Conservation (phyloP, 2,888 invertebrate species). For the Pandemis heparana region DNA sequence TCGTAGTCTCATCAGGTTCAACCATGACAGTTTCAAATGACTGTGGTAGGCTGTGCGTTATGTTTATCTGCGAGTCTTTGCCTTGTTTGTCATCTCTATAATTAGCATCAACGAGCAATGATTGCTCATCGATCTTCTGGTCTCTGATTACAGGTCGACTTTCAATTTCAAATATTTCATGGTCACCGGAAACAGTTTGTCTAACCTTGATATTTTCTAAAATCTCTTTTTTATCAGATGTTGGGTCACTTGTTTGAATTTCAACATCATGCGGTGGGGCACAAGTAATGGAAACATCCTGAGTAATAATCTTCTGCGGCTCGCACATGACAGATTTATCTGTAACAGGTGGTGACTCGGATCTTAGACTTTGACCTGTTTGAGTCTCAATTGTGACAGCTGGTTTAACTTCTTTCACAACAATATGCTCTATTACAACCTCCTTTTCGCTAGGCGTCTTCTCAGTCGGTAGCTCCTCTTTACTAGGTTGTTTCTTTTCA, state of each 20-base stretch:
- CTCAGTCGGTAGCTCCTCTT: conserved; percentile 41
- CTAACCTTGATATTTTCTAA: conserved; percentile 88
- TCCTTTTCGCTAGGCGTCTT: conserved; percentile 39
- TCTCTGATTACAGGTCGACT: conserved; percentile 86
- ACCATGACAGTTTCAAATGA: conserved; percentile 93
- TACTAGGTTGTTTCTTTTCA: conserved; percentile 42
- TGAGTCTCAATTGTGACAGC: conserved; percentile 86
- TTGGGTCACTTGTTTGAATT: conserved; percentile 86
- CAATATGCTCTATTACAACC: conserved; percentile 44
- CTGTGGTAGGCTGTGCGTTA: conserved; percentile 90
- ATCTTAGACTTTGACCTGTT: conserved; percentile 87
- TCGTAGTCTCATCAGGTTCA: conserved; percentile 93
- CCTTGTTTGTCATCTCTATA: conserved; percentile 85
- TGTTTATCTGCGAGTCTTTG: conserved; percentile 89
- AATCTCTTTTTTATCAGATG: conserved; percentile 77
- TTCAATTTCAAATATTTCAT: conserved; percentile 90
- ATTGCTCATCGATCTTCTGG: conserved; percentile 83
- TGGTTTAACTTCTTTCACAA: conserved; percentile 54
- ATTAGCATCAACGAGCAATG: conserved; percentile 90
- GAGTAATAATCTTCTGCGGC: conserved; percentile 68
- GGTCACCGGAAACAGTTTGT: conserved; percentile 87
- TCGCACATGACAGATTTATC: conserved; percentile 78
- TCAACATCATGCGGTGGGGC: conserved; percentile 85
- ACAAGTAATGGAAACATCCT: conserved; percentile 83
- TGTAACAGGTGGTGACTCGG: conserved; percentile 70